A percentile compares a stretch with the other conserved stretches of the same genome.
phyloP scores from a whole-genome alignment of 2,797 vertebrate genomes.

The Menidia menidia region DNA sequence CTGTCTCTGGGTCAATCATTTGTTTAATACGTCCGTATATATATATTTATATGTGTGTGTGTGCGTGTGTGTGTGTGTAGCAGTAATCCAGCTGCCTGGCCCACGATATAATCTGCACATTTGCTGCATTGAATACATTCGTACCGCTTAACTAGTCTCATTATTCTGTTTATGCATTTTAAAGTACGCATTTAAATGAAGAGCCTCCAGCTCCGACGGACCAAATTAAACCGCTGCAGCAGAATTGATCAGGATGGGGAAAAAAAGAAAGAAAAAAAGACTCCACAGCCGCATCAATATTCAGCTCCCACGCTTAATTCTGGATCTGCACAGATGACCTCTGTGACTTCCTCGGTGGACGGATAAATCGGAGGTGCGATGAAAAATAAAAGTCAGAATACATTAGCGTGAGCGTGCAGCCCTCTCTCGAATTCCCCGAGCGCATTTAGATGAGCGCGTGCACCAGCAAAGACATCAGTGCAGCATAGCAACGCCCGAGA shows the following conservation, averaged over 20 bases:
- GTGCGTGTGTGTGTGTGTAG: too few species aligned
- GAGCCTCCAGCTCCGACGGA: constrained; percentile 30
- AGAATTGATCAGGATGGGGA: constrained; percentile 26
- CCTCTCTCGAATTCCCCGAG: constrained; percentile 32
- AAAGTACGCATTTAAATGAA: constrained; percentile 52
- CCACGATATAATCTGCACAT: constrained; percentile 18
- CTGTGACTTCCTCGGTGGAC: constrained; percentile 30
- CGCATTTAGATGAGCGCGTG: constrained; percentile 31
- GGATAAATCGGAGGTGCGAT: constrained; percentile 38
- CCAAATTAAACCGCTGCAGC: constrained; percentile 27
- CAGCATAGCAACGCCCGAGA: constrained; percentile 36
- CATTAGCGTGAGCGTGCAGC: constrained; percentile 25
- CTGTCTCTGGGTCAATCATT: too few species aligned
- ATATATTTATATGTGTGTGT: too few species aligned
- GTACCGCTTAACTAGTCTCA: constrained; percentile 26
- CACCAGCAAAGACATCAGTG: constrained; percentile 43
- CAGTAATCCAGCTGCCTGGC: neutral
- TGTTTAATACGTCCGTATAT: too few species aligned
- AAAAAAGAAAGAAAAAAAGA: constrained; percentile 12
- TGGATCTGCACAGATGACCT: constrained; percentile 50
- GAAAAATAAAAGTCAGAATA: constrained; percentile 35
- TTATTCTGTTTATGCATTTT: constrained; percentile 46
- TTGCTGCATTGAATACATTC: constrained; percentile 13
- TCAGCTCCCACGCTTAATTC: constrained; percentile 20
- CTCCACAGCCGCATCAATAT: constrained; percentile 47